Evolutionary conservation across 2,888 invertebrate genomes (phyloP), one percentile per base, ranked within the genome.

Genomic region (Galerucella pusilla): DNA sequence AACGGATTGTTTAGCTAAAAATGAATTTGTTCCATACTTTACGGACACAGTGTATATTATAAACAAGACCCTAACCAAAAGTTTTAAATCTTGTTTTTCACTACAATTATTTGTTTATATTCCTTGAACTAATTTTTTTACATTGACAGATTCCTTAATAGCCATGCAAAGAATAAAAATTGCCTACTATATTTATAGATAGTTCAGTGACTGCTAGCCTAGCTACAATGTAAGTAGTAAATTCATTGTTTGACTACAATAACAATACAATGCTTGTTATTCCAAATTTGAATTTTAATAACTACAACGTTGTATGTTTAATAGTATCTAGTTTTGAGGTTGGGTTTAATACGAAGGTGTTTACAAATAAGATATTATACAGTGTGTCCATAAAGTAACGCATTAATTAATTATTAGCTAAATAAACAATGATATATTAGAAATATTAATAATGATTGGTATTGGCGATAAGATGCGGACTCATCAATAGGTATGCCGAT

Each of bases 241-340:
- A 49, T 49, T 49, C 49, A 49, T 49, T 49, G 49, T 49, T 49
- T 49, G 49, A 14, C 14, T 49, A 14, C 14, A 49, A 14, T 14
- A 49, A 49, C 57, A 16, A 54, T 16, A 54, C 54, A 16, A 54
- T 16, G 49, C 14, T 52, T 52, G 57, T 57, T 57, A 57, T 57
- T 57, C 57, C 20, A 57, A 10, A 20, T 57, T 16, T 57, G 57
- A 57, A 57, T 57, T 16, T 57, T 16, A 57, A 57, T 57, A 57
- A 10, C 57, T 16, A 2, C 57, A 52, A n/a, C n/a, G 14, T n/a
- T 52, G n/a, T 57, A 57, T 57, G 20, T 20, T 57, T 3, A 57
- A 16, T 20, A 57, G 20, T 20, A 16, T n/a, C 16, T 20, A 2
- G 2, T 57, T 3, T 57, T 2, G 10, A 57, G 57, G 57, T 57